A percentile compares a stretch with the other conserved stretches of the same genome.
phyloP scores from a whole-genome alignment of 2,888 invertebrate genomes.

The Pristionchus arcanus region DNA sequence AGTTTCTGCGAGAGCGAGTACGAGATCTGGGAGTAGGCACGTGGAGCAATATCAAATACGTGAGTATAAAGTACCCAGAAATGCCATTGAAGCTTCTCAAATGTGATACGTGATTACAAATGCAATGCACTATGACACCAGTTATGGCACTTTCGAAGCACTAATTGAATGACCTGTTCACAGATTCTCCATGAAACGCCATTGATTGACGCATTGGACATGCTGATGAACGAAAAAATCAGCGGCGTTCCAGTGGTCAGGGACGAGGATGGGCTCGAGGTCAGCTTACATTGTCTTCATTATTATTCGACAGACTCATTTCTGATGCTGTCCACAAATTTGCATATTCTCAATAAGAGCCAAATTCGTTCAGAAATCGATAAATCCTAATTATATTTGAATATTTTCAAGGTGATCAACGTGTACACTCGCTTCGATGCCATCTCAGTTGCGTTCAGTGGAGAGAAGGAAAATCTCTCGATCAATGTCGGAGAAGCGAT shows the following conservation, averaged over 20 bases:
- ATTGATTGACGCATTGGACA: constrained; percentile 63
- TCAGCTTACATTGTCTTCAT: neutral
- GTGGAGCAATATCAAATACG: constrained; percentile 63
- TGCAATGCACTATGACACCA: no score
- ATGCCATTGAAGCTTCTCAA: neutral
- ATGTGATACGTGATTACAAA: no score
- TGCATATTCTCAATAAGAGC: neutral
- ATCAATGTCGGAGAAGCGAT: constrained; percentile 60
- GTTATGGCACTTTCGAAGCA: neutral
- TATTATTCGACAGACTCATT: neutral
- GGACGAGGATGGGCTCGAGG: constrained; percentile 51
- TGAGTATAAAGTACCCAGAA: constrained; percentile 43
- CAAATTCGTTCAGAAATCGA: neutral
- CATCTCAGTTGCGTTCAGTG: constrained; percentile 61
- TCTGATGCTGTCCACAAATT: neutral
- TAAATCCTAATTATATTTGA: no score
- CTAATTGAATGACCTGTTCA: neutral
- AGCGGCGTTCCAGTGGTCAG: constrained; percentile 65
- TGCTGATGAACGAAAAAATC: constrained; percentile 64
- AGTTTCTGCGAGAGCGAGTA: constrained; percentile 58
- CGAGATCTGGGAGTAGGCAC: constrained; percentile 61
- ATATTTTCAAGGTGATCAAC: constrained; percentile 58
- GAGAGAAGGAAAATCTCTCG: constrained; percentile 59
- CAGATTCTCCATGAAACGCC: constrained; percentile 63
- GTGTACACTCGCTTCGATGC: constrained; percentile 67